Percentiles rank a stretch among this genome's conserved stretches.
These are phyloP conservation scores for Oryzias celebensis DNA, from an alignment of 2,113 vertebrate species.

Conservation along the genomic window DNA sequence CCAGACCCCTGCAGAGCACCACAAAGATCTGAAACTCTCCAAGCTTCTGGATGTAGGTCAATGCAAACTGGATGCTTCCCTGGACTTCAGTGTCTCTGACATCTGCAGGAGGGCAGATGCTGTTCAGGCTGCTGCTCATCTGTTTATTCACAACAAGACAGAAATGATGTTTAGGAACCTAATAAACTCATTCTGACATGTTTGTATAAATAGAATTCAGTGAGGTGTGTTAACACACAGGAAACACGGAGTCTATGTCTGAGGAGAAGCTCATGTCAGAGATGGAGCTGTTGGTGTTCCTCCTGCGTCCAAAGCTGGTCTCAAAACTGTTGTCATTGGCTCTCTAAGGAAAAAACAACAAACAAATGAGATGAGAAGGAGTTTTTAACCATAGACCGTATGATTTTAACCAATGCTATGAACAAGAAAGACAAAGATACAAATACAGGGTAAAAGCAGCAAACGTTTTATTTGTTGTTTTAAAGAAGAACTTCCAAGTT, in stretches of 20 bases:
- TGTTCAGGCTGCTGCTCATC: constrained; percentile 88
- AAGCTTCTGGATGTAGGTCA: constrained; percentile 89
- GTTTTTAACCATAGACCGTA: too few relatives aligned
- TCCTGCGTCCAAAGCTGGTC: constrained; percentile 77
- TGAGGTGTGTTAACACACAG: constrained; percentile 84
- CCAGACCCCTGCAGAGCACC: constrained; percentile 87
- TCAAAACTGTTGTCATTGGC: constrained; percentile 82
- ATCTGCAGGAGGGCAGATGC: constrained; percentile 83
- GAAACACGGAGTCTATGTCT: constrained; percentile 88
- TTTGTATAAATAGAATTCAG: not conserved
- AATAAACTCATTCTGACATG: not conserved
- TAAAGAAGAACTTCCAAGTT: not conserved
- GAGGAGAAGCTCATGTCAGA: constrained; percentile 88
- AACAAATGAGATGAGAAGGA: too few relatives aligned
- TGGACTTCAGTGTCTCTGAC: constrained; percentile 84
- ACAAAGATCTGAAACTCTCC: constrained; percentile 90
- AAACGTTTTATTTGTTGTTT: too few relatives aligned
- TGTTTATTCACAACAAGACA: constrained; percentile 52
- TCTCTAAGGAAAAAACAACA: constrained; percentile 12
- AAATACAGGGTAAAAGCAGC: not conserved
- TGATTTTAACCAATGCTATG: too few relatives aligned
- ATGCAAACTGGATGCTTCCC: constrained; percentile 87
- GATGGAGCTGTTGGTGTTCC: constrained; percentile 85
- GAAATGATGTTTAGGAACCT: not conserved
- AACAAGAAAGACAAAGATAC: not conserved